Conservation (phyloP, 2,797 vertebrate species). For the Spea hammondii region DNA sequence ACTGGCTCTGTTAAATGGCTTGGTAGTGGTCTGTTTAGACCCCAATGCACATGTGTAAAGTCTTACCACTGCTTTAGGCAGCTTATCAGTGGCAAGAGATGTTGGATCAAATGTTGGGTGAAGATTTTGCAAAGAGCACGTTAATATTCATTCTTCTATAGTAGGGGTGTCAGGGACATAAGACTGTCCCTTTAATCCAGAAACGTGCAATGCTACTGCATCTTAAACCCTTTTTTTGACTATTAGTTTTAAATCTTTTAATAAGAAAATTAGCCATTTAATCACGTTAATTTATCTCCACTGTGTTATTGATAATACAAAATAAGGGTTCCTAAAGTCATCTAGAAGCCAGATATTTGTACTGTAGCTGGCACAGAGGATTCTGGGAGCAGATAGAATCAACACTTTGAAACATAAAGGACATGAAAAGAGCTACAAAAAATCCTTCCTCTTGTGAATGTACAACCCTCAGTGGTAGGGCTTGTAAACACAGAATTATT, state of each 20-base stretch:
- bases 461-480: conserved; percentile 24
- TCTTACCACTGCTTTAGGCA: too few species aligned
- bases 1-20: too few species aligned
- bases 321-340: conserved; percentile 28
- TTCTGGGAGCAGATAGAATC: conserved; percentile 38
- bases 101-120: too few species aligned
- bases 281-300: conserved; percentile 12
- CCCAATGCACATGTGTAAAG: too few species aligned
- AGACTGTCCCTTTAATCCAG: too few species aligned
- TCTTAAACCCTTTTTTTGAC: too few species aligned
- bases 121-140: too few species aligned
- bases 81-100: too few species aligned
- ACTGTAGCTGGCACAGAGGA: conserved; percentile 26
- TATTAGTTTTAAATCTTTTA: background rate
- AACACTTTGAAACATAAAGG: conserved; percentile 27
- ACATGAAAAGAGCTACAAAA: conserved; percentile 19
- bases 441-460: conserved; percentile 19
- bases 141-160: too few species aligned
- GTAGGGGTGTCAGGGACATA: too few species aligned
- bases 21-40: too few species aligned
- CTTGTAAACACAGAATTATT: conserved; percentile 45
- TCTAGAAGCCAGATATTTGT: conserved; percentile 25
- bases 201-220: too few species aligned
- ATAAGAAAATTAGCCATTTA: background rate
- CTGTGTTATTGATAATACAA: conserved; percentile 18